Base-by-base conservation (phyloP, 2,888 invertebrate genomes). In the Reticulitermes lucifugus region DNA sequence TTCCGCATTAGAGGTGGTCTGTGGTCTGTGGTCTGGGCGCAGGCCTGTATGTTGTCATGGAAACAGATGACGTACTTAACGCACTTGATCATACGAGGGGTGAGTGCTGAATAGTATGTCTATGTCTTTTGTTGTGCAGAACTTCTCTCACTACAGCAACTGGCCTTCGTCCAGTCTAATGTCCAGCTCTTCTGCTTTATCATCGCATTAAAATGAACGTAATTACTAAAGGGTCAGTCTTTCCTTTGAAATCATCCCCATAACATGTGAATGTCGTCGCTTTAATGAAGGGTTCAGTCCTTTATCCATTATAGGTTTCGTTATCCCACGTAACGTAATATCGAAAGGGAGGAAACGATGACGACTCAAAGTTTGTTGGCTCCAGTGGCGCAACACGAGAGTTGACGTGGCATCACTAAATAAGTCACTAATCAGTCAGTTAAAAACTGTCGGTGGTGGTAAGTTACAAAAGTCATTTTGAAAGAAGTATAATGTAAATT, bases 201-300 rank as follows among this genome's bases (percentile, higher is more conserved):
- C 22, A 46, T 77, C 14, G 43, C 77, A 46, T 77, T 77, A 77
- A 43, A 77, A 77, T 14, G n/a, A 46, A 77, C 22, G 41, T n/a
- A 41, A 41, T 41, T 41, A 73, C 41, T 6, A 21, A 77, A 43
- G 77, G 77, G 77, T 46, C 77, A 77, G n/a, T 77, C 43, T 9
- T 41, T 71, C 35, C n/a, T n/a, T 77, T 46, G 41, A 77, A 77
- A 77, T 46, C 46, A 46, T 77, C 46, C 77, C 77, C 41, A 21
- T 4, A 41, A 18, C 2, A 41, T 46, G 12, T 10, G 65, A 65
- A 65, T 5, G 65, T n/a, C 14, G 77, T 77, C 22, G 21, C 21
- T 46, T 77, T 77, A 77, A 77, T 77, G 77, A 77, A n/a, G 46
- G 77, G 77, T 77, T 77, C 77, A 46, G 46, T 51, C 77, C 51